These are phyloP conservation scores for Tragelaphus eurycerus DNA, from an alignment of 2,797 vertebrate genomes.

Conservation along the genomic window DNA sequence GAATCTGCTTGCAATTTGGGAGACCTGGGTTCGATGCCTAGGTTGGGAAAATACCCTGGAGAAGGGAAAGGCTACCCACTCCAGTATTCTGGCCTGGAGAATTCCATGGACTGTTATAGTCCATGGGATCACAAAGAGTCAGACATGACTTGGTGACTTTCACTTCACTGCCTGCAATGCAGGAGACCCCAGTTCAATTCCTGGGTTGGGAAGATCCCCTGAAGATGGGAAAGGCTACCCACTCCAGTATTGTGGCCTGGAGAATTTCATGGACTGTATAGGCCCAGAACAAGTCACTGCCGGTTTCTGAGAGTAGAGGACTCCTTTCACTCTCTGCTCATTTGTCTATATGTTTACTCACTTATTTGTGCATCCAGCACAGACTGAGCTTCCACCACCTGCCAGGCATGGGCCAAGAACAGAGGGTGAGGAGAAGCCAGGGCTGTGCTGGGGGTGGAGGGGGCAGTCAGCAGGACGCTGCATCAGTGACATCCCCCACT, in stretches of 20 bases:
- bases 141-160: not conserved
- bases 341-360: fast-evolving
- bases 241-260: not conserved
- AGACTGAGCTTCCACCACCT: not conserved
- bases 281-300: not conserved
- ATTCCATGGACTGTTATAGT: not conserved
- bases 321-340: not conserved
- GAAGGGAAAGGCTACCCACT: not conserved
- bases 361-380: not conserved
- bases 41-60: not conserved
- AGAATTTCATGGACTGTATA: not conserved
- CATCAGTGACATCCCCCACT: fast-evolving
- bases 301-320: not conserved
- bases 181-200: not conserved
- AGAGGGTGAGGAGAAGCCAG: not conserved
- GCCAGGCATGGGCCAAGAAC: not conserved
- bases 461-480: not conserved
- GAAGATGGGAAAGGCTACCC: not conserved
- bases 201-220: not conserved
- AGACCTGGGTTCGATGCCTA: not conserved
- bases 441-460: not conserved
- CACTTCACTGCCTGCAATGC: not conserved
- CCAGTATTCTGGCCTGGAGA: not conserved
- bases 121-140: not conserved
- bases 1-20: not conserved